These are phyloP conservation scores for Teleopsis dalmanni DNA, from an alignment of 1,140 invertebrate species.

Conservation along the genomic window DNA sequence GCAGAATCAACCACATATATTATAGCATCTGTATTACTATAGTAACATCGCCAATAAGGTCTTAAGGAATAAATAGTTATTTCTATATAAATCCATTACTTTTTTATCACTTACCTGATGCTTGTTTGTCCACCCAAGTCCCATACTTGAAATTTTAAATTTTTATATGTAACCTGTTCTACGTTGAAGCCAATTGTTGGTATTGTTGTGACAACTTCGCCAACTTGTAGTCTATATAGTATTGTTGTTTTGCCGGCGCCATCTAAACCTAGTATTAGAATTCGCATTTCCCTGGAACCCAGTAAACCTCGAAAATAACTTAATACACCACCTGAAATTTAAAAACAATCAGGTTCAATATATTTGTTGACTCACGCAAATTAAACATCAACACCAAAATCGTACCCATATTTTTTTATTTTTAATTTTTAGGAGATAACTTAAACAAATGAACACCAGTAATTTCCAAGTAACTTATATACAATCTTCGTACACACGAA, in stretches of 20 bases:
- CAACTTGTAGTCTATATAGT: slow-evolving; percentile 95
- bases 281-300: slow-evolving; percentile 92
- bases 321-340: slow-evolving; percentile 75
- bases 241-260: slow-evolving; percentile 99
- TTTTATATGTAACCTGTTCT: slow-evolving; percentile 94
- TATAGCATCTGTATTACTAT: slow-evolving; percentile 99
- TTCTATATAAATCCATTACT: not conserved
- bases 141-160: slow-evolving; percentile 96
- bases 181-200: slow-evolving; percentile 98
- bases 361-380: no score
- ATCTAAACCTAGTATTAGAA: slow-evolving; percentile 95
- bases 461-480: no score
- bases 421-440: no score
- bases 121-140: slow-evolving; percentile 98
- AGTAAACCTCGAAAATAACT: slow-evolving; percentile 92
- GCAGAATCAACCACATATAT: slow-evolving; percentile 99
- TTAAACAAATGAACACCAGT: no score
- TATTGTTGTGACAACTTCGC: slow-evolving; percentile 96
- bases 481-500: no score
- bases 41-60: slow-evolving; percentile 99
- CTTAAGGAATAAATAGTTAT: slow-evolving; percentile 33
- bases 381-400: no score
- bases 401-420: no score
- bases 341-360: no score
- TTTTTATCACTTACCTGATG: slow-evolving; percentile 43